Evolutionary conservation across 2,113 vertebrate species (phyloP), one percentile per base, ranked within the genome.

Genomic region (Oncorhynchus tshawytscha): DNA sequence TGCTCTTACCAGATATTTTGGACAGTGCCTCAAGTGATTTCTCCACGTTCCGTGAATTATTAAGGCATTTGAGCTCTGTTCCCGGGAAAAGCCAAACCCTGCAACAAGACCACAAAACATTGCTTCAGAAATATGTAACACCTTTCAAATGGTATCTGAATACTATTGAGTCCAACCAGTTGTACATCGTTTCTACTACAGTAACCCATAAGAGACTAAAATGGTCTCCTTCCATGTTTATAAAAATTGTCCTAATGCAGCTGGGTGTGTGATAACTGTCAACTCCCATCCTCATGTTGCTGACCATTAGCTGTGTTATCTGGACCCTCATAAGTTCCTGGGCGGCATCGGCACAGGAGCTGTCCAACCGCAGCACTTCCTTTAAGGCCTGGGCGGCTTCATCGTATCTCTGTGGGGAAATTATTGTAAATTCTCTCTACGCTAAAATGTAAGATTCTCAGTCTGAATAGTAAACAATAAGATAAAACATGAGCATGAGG

Each of bases 281-380:
- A 66, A 60, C n/a, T 62, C 13, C 1, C n/a, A 24, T 62, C 7
- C 0, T 62, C 13, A 9, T n/a, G 16, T 18, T 54, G 83, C 84
- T 73, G 79, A 91, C 85, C 82, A 90, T 81, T 0, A 94, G 82
- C 2, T 89, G 91, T 9, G 73, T 85, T 22, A 88, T 85, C 51
- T 93, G 87, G 70, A 95, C 93, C 0, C 78, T 77, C 81, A 89
- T 82, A 16, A 94, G 90, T 71, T 95, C 94, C 15, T 88, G 70
- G 0, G 87, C 86, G 0, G 92, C 93, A 0, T 95, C 95, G 0
- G 81, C 22, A 0, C 82, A 82, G 1, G 85, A 70, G 0, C 78
- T 39, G 0, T 94, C 87, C 6, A 67, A 71, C 54, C 11, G 83
- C 59, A 95, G 89, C 31, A 95, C 93, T 27, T 93, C 89, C 67